phyloP scores from a whole-genome alignment of 2,113 vertebrate genomes.

The Abramis brama region DNA sequence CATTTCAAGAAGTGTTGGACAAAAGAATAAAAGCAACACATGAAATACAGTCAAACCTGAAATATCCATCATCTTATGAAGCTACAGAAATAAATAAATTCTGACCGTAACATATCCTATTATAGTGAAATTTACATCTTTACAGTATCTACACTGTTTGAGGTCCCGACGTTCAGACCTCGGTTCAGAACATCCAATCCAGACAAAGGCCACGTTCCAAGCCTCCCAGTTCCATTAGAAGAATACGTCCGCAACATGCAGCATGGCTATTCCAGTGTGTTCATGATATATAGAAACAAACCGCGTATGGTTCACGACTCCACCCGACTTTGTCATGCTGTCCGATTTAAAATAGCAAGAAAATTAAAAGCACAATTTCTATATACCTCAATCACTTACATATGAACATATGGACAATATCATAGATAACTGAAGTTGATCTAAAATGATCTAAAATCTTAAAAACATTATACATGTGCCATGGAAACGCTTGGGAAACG shows the following conservation, averaged over 20 bases:
- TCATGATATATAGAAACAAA: conserved; percentile 21
- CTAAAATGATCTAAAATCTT: conserved; percentile 54
- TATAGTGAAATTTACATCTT: conserved; percentile 68
- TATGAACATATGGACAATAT: conserved; percentile 45
- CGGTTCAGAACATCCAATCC: conserved; percentile 32
- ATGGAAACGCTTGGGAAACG: conserved; percentile 31
- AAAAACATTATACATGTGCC: conserved; percentile 46
- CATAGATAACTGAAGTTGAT: conserved; percentile 49
- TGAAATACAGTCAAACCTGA: conserved; percentile 75
- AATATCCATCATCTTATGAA: conserved; percentile 78
- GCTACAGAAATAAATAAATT: conserved; percentile 92
- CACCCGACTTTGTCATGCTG: conserved; percentile 23
- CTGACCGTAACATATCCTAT: conserved; percentile 80
- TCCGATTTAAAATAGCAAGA: conserved; percentile 32
- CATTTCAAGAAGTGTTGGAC: conserved; percentile 77
- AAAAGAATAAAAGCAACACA: conserved; percentile 79
- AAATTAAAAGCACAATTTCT: conserved; percentile 49
- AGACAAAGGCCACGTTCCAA: background rate
- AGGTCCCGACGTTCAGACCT: conserved; percentile 40
- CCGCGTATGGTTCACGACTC: conserved; percentile 39
- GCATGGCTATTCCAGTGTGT: conserved; percentile 48
- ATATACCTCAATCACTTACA: conserved; percentile 44
- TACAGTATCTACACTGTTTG: conserved; percentile 86
- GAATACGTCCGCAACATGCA: conserved; percentile 17
- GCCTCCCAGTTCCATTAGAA: background rate